These are phyloP conservation scores for Paramisgurnus dabryanus DNA, from an alignment of 2,113 vertebrate species.

Conservation along the genomic window DNA sequence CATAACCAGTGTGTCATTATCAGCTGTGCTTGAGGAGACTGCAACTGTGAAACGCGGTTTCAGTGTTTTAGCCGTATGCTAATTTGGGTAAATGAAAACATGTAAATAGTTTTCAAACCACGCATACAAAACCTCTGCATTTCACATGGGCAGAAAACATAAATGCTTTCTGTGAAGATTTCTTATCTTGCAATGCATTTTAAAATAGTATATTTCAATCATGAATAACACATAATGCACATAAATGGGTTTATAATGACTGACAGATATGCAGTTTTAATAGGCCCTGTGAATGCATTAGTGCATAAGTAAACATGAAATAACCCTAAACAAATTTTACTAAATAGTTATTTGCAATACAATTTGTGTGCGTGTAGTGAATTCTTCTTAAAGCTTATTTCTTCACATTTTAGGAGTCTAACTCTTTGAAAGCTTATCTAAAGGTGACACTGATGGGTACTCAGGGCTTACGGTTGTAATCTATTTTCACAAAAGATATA, in stretches of 20 bases:
- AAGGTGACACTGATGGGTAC: constrained; percentile 10
- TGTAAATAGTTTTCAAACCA: neutral
- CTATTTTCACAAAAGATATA: constrained; percentile 29
- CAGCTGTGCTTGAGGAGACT: constrained; percentile 51
- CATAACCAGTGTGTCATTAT: constrained; percentile 55
- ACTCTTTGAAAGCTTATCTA: constrained; percentile 26
- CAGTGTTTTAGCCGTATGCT: constrained; percentile 3
- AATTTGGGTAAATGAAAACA: constrained; percentile 51
- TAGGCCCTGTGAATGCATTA: neutral
- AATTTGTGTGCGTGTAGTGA: neutral
- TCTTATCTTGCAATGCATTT: neutral
- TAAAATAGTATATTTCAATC: neutral
- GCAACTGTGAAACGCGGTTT: neutral
- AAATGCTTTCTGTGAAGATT: neutral
- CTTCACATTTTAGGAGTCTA: constrained; percentile 6
- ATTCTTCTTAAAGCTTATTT: constrained; percentile 16
- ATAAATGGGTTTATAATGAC: neutral
- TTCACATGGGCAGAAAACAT: neutral
- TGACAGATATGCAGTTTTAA: neutral
- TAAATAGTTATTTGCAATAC: constrained; percentile 5
- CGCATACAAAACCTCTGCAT: neutral
- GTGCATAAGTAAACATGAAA: neutral
- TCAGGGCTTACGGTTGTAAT: constrained; percentile 19
- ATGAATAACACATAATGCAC: neutral
- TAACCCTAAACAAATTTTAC: neutral